Base-by-base conservation (phyloP, 2,797 vertebrate species). In the Eulemur albifrons region DNA sequence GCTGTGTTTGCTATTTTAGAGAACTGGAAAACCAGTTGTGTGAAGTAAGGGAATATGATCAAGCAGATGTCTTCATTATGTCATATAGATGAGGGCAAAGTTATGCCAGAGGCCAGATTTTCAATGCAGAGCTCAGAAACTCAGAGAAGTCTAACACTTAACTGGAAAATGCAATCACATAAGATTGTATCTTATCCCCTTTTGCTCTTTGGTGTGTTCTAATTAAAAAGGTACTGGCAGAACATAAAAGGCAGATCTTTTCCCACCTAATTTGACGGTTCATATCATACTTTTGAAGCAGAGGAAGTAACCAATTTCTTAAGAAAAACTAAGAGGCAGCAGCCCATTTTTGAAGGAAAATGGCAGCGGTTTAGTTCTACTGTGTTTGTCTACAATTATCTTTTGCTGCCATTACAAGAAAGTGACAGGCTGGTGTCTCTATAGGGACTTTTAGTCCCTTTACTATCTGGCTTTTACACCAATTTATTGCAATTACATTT, bases 381-480 rank as follows among this genome's bases (percentile, higher is more conserved):
- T 96, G 63, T 84, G 97, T 92, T 97, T 97, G 93, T 94, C 97
- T 97, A 97, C 98, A 98, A 97, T 98, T 98, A 98, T 98, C 95
- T 97, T 98, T 95, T 97, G 84, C 98, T 98, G 95, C 90, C 97
- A 97, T 98, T 98, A 45, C 98, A 97, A 98, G 97, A 95, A 97
- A 96, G 92, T 97, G 97, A 97, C 94, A 97, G 91, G 89, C 94
- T 97, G 52, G 92, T 97, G 45, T 98, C 96, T 97, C 98, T 40
- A 0, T 30, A 67, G 97, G 97, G 97, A 98, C 90, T 98, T 98
- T 97, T 93, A 97, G 93, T 97, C 97, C 90, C 95, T 98, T 77
- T 96, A 94, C 85, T 97, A 93, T 96, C 97, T 76, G 95, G 94
- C 86, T 98, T 98, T 98, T 97, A 97, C 63, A 95, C 90, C 95